Evolutionary conservation across 2,113 vertebrate genomes (phyloP), one percentile per base, ranked within the genome.

Genomic region (Eurystomus gularis): DNA sequence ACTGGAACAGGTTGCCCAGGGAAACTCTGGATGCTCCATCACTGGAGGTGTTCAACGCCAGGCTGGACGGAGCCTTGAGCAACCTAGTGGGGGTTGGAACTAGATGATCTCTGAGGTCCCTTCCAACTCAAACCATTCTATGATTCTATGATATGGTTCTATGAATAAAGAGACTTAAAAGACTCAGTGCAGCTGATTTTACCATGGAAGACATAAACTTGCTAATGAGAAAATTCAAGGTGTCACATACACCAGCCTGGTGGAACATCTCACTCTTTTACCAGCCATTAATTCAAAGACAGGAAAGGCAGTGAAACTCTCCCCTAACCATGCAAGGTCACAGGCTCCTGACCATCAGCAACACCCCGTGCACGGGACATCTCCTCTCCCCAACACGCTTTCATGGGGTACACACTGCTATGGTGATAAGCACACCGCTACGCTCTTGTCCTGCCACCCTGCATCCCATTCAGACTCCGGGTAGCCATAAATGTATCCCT

Each of bases 381-480:
- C 13, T n/a, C 33, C 48, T 54, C 65, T 72, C 52, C 52, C 24
- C 4, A 0, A 10, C 3, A 7, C 51, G 25, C 37, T 90, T 86
- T 40, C 5, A 1, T 0, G 2, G 14, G 70, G 60, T n/a, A 70
- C 65, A 70, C 35, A 3, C 8, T 82, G 31, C 52, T 7, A 13
- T 14, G 2, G 29, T 2, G 1, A 25, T 11, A 31, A 58, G 28
- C 40, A 66, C 7, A 3, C 6, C 1, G 2, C 73, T 7, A 11
- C 13, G 18, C 29, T 24, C 86, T 82, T 42, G 42, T 88, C 37
- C 79, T 44, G 18, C 9, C 55, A 44, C 40, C 21, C 79, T 54
- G 17, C 15, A n/a, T 15, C 70, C 42, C 31, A 4, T 39, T 25
- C 7, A 4, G 25, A 86, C 21, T 7, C 37, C 24, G 37, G 10